Percentiles rank a stretch among this genome's conserved stretches.
Evolutionary conservation across 1,140 invertebrate genomes (phyloP).

Genomic region (Panagrolaimus sp.): DNA sequence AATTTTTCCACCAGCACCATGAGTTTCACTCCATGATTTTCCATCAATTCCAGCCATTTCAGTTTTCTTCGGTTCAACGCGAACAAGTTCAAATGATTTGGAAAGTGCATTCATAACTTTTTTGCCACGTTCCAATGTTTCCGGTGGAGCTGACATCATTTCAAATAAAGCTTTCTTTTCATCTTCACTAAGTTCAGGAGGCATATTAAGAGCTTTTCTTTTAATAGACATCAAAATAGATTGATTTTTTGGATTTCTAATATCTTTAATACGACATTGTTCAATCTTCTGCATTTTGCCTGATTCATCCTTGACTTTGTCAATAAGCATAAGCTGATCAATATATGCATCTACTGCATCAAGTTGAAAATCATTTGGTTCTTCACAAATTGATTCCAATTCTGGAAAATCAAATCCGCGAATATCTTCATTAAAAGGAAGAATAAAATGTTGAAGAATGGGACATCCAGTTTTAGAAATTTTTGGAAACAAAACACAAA

Average conservation of each 20-base stretch:
- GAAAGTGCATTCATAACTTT: background rate
- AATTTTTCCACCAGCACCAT: background rate
- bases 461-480: background rate
- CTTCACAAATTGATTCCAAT: background rate
- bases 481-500: slow-evolving; percentile 19
- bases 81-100: background rate
- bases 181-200: background rate
- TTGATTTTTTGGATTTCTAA: background rate
- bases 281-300: background rate
- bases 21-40: background rate
- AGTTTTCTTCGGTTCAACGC: background rate
- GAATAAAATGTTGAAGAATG: background rate
- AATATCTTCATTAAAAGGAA: background rate
- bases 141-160: background rate
- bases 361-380: background rate
- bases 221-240: background rate
- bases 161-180: background rate
- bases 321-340: slow-evolving; percentile 2
- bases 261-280: background rate
- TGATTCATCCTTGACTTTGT: background rate
- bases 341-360: background rate
- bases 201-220: background rate
- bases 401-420: slow-evolving; percentile 7
- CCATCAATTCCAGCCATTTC: background rate
- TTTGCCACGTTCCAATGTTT: background rate